Evolutionary conservation across 2,797 vertebrate species (phyloP), one percentile per base, ranked within the genome.

Genomic region (Mus spretus): DNA sequence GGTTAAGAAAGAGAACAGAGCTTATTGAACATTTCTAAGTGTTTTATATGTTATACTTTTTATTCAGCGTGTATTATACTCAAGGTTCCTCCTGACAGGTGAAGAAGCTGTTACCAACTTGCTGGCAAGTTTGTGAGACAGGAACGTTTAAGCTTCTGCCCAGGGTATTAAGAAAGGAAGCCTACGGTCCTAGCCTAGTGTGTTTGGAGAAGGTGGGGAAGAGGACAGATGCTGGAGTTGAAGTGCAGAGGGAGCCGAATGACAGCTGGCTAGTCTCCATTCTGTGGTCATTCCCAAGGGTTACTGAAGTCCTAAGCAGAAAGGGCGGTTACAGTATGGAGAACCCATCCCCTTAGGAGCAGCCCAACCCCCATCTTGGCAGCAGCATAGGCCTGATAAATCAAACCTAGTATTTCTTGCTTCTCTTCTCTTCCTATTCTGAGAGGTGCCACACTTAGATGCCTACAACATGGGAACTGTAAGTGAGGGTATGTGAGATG

Each of bases 111-210:
- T 34, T n/a, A 57, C 67, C 5, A 20, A 22, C n/a, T 44, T 44
- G n/a, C 26, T 74, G 74, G 53, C 67, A 67, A 59, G 31, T 67
- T 17, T 17, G 22, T 11, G 78, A 88, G 63, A 85, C 57, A 82
- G 55, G 7, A 15, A 75, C 28, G 37, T 65, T 28, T 20, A n/a
- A 40, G 24, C 20, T 63, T 81, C 77, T 87, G 44, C 65, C 61
- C 55, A 75, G 72, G 50, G 53, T 28, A 61, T 14, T 75, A 28
- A 40, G 57, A 50, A 65, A 92, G 72, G 47, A 84, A 84, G 91
- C 12, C 0, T 0, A 34, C 15, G 75, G 14, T 40, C 22, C 4
- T 61, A 67, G 90, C 22, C 50, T 80, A 31, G 26, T 40, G 13
- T n/a, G 70, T 93, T 75, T 84, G 28, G 57, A 72, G 11, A 55